Conservation (phyloP, 2,888 invertebrate genomes). For the Mythimna vitellina region DNA sequence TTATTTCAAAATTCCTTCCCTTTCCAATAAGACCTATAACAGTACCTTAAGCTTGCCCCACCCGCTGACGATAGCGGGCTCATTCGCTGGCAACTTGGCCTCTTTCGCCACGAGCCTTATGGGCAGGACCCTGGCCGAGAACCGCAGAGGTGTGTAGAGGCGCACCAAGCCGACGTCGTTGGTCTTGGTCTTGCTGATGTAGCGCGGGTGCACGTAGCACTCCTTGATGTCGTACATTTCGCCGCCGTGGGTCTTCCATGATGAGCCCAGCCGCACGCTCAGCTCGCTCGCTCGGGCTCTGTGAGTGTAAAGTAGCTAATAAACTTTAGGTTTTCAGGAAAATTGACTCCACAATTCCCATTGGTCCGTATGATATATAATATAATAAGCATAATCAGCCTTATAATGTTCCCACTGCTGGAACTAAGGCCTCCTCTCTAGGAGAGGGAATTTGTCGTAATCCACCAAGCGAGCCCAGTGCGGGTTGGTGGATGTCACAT, state of each 20-base stretch:
- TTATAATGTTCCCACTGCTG: too few relatives aligned
- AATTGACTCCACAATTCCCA: too few relatives aligned
- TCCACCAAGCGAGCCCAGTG: too few relatives aligned
- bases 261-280: constrained; percentile 88
- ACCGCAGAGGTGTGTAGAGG: constrained; percentile 81
- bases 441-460: too few relatives aligned
- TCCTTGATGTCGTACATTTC: constrained; percentile 86
- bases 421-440: too few relatives aligned
- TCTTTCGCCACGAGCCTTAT: constrained; percentile 79
- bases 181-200: constrained; percentile 82
- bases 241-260: constrained; percentile 87
- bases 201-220: constrained; percentile 84
- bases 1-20: neutral
- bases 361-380: too few relatives aligned
- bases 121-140: constrained; percentile 82
- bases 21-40: neutral
- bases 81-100: constrained; percentile 73
- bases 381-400: too few relatives aligned
- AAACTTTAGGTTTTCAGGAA: too few relatives aligned
- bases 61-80: constrained; percentile 84
- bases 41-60: constrained; percentile 83
- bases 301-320: constrained; percentile 1
- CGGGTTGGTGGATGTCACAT: too few relatives aligned
- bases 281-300: constrained; percentile 81
- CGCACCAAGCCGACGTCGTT: constrained; percentile 87